These are phyloP conservation scores for Nilaparvata lugens DNA, from an alignment of 1,140 invertebrate genomes.

Conservation along the genomic window DNA sequence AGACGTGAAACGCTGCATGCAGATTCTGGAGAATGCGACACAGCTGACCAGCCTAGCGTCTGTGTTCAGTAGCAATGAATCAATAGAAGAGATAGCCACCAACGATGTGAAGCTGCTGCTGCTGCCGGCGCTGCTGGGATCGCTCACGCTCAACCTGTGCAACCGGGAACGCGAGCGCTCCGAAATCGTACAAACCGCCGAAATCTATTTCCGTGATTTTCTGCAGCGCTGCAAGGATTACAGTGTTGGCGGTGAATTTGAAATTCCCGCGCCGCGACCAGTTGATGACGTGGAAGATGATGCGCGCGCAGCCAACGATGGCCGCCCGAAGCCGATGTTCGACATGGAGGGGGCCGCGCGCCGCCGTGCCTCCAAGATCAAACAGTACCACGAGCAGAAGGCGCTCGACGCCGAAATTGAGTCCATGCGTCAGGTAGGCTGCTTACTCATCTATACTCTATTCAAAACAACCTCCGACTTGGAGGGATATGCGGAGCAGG, in stretches of 20 bases:
- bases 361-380: slow-evolving; percentile 62
- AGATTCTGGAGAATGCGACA: slow-evolving; percentile 66
- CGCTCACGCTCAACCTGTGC: slow-evolving; percentile 58
- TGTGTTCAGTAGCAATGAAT: slow-evolving; percentile 84
- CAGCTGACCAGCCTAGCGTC: slow-evolving; percentile 62
- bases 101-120: slow-evolving; percentile 76
- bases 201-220: slow-evolving; percentile 81
- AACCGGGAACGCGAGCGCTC: slow-evolving; percentile 43
- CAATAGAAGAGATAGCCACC: slow-evolving; percentile 75
- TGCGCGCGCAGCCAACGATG: slow-evolving; percentile 18
- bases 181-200: slow-evolving; percentile 59
- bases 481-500: no score
- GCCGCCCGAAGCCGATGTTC: slow-evolving; percentile 15
- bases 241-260: slow-evolving; percentile 54
- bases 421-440: slow-evolving; percentile 43
- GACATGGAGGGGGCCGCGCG: slow-evolving; percentile 24
- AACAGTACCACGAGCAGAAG: slow-evolving; percentile 69
- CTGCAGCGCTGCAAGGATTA: slow-evolving; percentile 69
- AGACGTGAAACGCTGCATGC: slow-evolving; percentile 57
- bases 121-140: slow-evolving; percentile 72
- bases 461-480: no score
- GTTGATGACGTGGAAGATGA: slow-evolving; percentile 20
- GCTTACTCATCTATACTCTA: no score
- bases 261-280: slow-evolving; percentile 36
- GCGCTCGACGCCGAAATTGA: slow-evolving; percentile 61